phyloP scores from a whole-genome alignment of 2,797 vertebrate genomes.

The Sebastes itinus region DNA sequence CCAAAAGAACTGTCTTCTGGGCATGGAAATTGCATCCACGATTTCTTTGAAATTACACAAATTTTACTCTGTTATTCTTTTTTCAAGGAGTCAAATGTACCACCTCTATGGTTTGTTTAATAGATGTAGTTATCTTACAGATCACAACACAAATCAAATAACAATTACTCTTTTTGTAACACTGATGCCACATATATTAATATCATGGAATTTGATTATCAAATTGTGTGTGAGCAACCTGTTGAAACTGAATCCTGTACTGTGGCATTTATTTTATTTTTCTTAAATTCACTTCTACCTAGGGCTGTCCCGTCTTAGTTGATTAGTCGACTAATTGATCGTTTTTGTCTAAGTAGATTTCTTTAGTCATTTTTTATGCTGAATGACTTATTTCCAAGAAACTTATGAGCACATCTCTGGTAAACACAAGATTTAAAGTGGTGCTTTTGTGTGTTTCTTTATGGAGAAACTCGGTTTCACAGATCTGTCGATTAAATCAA shows the following conservation, averaged over 20 bases:
- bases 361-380: too few species aligned
- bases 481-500: too few species aligned
- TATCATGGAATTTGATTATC: not conserved
- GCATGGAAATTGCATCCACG: not conserved
- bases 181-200: not conserved
- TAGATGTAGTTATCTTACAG: not conserved
- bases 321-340: too few species aligned
- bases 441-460: too few species aligned
- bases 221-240: not conserved
- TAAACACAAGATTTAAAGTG: too few species aligned
- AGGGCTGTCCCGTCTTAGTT: too few species aligned
- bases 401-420: too few species aligned
- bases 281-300: too few species aligned
- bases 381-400: too few species aligned
- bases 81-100: not conserved
- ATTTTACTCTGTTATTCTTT: not conserved
- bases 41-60: not conserved
- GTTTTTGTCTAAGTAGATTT: too few species aligned
- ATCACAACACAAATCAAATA: not conserved
- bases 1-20: rapidly evolving
- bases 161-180: not conserved
- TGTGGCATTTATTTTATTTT: too few species aligned
- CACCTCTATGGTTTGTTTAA: not conserved
- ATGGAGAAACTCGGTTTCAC: too few species aligned
- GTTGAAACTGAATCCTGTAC: not conserved